phyloP scores from a whole-genome alignment of 2,113 vertebrate genomes.

The Myrmophylax atrothorax region DNA sequence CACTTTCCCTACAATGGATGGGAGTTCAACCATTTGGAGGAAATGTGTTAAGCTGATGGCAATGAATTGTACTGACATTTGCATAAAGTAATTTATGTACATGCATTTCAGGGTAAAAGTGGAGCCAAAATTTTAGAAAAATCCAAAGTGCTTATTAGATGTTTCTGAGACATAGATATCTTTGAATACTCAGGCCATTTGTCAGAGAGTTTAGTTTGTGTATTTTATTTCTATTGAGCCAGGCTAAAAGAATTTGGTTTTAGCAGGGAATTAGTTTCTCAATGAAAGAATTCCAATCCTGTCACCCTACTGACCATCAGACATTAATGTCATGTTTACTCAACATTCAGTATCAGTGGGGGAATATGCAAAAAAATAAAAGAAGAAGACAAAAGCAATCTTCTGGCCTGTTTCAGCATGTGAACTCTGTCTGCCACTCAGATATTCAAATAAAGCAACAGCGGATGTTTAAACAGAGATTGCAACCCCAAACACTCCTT shows the following conservation, averaged over 20 bases:
- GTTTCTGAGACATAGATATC: neutral
- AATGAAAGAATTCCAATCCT: neutral
- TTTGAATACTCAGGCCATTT: neutral
- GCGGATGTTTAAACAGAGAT: slow-evolving; percentile 36
- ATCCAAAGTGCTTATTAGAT: neutral
- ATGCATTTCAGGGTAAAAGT: neutral
- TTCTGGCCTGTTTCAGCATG: neutral
- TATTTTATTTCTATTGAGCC: neutral
- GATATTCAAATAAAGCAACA: slow-evolving; percentile 12
- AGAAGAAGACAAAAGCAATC: neutral
- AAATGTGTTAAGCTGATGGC: neutral
- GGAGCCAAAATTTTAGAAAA: neutral
- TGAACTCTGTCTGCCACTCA: neutral
- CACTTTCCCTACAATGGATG: neutral
- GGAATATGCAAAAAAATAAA: neutral
- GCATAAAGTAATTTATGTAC: slow-evolving; percentile 18
- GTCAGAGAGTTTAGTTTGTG: neutral
- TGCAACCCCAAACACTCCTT: slow-evolving; percentile 12
- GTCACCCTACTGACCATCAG: neutral
- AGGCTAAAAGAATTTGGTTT: slow-evolving; percentile 6
- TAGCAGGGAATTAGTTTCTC: neutral
- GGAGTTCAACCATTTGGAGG: neutral
- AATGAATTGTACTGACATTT: neutral
- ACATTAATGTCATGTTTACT: slow-evolving; percentile 4
- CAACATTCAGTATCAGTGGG: neutral